Base-by-base conservation (phyloP, 1,140 invertebrate species). In the Drosophila pachea region DNA sequence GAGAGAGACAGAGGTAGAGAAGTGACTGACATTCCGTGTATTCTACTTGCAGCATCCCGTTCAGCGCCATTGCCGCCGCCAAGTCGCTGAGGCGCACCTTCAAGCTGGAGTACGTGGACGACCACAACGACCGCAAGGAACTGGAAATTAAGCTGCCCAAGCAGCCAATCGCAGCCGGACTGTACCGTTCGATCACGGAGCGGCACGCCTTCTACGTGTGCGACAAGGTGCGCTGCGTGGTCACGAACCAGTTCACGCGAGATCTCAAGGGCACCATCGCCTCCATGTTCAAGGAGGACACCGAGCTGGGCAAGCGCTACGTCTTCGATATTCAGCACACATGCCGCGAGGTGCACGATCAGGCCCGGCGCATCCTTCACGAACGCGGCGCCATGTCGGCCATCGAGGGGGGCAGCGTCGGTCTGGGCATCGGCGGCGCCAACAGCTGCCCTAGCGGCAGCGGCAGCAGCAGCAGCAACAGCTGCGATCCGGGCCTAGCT, bases 191-290 rank as follows among this genome's bases (percentile, higher is more conserved):
- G n/a, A 94, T 97, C 54, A 97, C 95, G 0, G 96, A 97, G 89
- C 96, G 95, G 79, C 95, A 97, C 87, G 95, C 95, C 4, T 97
- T 97, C 91, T 97, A 96, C 88, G 95, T 95, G 75, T 97, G 96
- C 90, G 96, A 97, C 88, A 97, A 96, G 0, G 95, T 97, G 2
- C 92, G 95, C 9, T 95, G 93, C 76, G 95, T 95, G 58, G 96
- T 97, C 29, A 96, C 95, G 4, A 93, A 95, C 47, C 96, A 97
- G 89, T 97, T 95, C 83, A 95, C 96, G 36, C 91, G 95, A 60
- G 96, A 97, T 90, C 91, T 97, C 58, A 97, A 97, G 92, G 96
- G 96, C 58, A 97, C 95, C n/a, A 95, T 97, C 76, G 95, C 95
- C 58, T 97, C 95, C 0, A 95, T 96, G 88, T 97, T 97, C 91